Evolutionary conservation across 2,797 vertebrate genomes (phyloP).

Genomic region (Siniperca obscura): DNA sequence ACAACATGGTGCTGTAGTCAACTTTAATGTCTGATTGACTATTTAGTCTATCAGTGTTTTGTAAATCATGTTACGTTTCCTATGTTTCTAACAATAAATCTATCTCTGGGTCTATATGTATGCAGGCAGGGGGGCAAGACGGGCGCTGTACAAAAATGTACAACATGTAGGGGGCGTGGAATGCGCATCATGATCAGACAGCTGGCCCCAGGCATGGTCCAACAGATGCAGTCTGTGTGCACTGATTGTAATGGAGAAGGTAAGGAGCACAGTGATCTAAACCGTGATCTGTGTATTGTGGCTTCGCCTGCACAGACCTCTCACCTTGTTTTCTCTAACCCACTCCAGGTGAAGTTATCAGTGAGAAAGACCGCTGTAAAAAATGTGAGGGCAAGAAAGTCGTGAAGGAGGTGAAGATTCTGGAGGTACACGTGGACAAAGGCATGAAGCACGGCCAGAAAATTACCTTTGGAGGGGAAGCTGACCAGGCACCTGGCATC

Average conservation of each 20-base stretch:
- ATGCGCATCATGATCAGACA: conserved; percentile 99
- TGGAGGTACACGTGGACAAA: conserved; percentile 99
- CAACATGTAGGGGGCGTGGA: conserved; percentile 94
- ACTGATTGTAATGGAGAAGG: conserved; percentile 98
- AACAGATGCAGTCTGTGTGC: conserved; percentile 99
- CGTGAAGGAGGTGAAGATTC: conserved; percentile 98
- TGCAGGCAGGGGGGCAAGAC: conserved; percentile 97
- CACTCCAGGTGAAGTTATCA: conserved; percentile 95
- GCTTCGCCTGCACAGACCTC: too few relatives aligned
- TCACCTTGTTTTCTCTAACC: not conserved
- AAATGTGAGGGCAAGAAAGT: conserved; percentile 99
- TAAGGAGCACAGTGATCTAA: conserved; percentile 63
- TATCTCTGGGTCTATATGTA: conserved; percentile 14
- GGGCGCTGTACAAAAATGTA: conserved; percentile 96
- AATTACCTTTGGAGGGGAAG: conserved; percentile 98
- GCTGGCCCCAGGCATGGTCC: conserved; percentile 98
- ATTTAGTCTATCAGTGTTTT: not conserved
- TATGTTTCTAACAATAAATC: not conserved
- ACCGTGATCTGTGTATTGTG: rapidly evolving
- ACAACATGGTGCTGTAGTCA: not conserved
- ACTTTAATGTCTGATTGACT: not conserved
- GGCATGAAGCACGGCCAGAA: conserved; percentile 99
- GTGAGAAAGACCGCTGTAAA: conserved; percentile 99
- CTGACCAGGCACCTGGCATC: conserved; percentile 95
- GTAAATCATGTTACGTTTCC: not conserved